A percentile compares a stretch with the other conserved stretches of the same genome.
Conservation (phyloP, 2,797 vertebrate genomes). For the Sebastes matsubarae region DNA sequence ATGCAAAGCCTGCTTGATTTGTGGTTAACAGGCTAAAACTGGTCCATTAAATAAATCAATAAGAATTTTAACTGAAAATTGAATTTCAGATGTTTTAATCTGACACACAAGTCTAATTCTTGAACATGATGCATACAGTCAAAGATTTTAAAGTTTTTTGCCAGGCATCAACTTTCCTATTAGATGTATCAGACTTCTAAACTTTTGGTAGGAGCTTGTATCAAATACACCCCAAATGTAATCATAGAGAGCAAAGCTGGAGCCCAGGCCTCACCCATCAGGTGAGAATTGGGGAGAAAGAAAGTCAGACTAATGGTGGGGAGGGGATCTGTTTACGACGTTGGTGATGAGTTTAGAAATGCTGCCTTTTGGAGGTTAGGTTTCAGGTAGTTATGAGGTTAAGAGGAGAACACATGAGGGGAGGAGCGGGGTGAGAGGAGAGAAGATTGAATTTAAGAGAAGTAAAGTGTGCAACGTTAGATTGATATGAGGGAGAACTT, state of each 20-base stretch:
- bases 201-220: not conserved
- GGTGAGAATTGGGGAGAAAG: not conserved
- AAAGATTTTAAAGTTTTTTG: not conserved
- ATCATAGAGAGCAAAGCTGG: not conserved
- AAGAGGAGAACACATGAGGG: not conserved
- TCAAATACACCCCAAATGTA: slow-evolving; percentile 6
- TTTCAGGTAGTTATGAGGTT: slow-evolving; percentile 43
- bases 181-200: not conserved
- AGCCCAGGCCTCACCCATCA: not conserved
- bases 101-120: not conserved
- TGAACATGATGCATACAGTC: not conserved
- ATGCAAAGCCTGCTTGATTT: not conserved
- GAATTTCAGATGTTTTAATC: not conserved
- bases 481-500: slow-evolving; percentile 10
- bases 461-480: slow-evolving; percentile 17
- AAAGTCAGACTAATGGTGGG: not conserved
- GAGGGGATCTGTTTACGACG: slow-evolving; percentile 6
- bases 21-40: not conserved
- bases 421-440: not conserved
- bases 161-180: not conserved
- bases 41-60: not conserved
- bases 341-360: slow-evolving; percentile 17
- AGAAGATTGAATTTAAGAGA: slow-evolving; percentile 24
- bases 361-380: slow-evolving; percentile 27
- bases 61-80: not conserved